Evolutionary conservation across 2,797 vertebrate genomes (phyloP), one percentile per base, ranked within the genome.

Genomic region (Cirrhinus molitorella): DNA sequence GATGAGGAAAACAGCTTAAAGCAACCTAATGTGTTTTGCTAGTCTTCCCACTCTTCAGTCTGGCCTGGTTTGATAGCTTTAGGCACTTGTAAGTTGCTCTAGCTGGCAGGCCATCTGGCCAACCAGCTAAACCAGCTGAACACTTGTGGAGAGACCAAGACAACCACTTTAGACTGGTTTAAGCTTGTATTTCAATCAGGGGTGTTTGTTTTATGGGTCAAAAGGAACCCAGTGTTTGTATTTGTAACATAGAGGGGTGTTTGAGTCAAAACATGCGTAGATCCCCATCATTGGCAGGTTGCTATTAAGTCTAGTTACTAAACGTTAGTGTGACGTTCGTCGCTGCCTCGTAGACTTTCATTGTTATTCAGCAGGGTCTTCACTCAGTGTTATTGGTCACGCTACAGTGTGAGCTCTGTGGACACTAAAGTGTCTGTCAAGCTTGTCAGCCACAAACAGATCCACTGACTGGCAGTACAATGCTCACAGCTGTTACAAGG

Each of bases 391-490:
- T 74, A 25, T 40, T 68, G 79, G 23, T 57, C 75, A 65, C 2
- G 19, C 79, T 67, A 70, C 19, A 25, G 40, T 73, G 40, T 59
- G 53, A 59, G 49, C 43, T 31, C 19, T 67, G 82, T 68, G 51
- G 61, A 81, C 61, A 61, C 55, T 74, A 61, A 68, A 13, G 67
- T 67, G 74, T 61, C 79, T 81, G 73, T 84, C 79, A 76, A 70
- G 79, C 75, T 37, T 37, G 72, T 84, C 63, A 82, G 79, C 74
- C 55, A 86, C 83, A 83, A 84, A 63, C 83, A 53, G 71, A 25
- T 73, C 83, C 43, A 80, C 78, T 86, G 87, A 85, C 25, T 51
- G 28, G n/a, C 47, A 67, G 61, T 28, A 83, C 77, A 86, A 83
- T 86, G 72, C 47, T 11, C 9, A 34, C 70, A 74, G 83, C 85